Percentiles rank a stretch among this genome's conserved stretches.
These are phyloP conservation scores for Pycnonotus jocosus DNA, from an alignment of 2,113 vertebrate genomes.

Conservation along the genomic window DNA sequence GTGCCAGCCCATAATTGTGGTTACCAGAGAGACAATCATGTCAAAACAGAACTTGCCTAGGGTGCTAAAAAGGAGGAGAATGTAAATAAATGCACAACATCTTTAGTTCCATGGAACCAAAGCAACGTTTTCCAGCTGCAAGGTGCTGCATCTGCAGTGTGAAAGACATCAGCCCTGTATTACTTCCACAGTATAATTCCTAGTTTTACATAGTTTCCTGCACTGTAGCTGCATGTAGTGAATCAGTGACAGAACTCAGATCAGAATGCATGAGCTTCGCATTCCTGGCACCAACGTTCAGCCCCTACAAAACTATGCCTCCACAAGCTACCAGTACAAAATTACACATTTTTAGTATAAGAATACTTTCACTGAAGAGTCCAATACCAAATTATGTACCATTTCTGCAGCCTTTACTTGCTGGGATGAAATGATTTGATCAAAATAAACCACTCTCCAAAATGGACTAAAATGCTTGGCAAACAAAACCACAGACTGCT, in stretches of 20 bases:
- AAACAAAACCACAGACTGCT: background rate
- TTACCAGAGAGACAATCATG: background rate
- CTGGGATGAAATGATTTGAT: background rate
- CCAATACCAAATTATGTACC: background rate
- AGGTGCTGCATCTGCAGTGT: fast-evolving
- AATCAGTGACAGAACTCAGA: background rate
- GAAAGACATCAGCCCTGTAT: background rate
- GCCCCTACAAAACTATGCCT: background rate
- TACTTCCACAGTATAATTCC: background rate
- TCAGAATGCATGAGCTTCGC: background rate
- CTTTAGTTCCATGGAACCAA: background rate
- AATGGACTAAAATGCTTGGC: background rate
- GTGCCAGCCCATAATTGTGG: background rate
- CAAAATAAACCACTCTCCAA: background rate
- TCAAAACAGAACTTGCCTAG: background rate
- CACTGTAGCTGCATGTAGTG: background rate
- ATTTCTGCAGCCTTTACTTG: background rate
- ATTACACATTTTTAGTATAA: background rate
- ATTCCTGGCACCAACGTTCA: background rate
- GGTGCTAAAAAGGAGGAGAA: background rate
- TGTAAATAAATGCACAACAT: background rate
- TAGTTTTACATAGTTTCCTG: background rate
- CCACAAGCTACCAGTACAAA: background rate
- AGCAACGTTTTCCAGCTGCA: background rate
- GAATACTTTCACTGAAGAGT: background rate